Base-by-base conservation (phyloP, 2,113 vertebrate species). In the Sebastes fasciatus region DNA sequence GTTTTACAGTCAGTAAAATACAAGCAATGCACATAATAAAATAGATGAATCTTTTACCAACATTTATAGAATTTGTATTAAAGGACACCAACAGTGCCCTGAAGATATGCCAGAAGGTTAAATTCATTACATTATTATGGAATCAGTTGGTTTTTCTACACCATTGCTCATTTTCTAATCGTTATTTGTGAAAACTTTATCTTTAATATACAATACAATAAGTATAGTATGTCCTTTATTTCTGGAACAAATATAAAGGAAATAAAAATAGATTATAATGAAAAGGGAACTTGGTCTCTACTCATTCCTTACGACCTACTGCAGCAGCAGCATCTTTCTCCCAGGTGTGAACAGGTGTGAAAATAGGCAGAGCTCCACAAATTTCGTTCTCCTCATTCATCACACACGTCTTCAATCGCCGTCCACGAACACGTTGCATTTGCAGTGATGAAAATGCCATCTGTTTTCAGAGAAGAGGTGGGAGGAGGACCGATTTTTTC, bases 401-500 rank as follows among this genome's bases (percentile, higher is more conserved):
- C 74, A 69, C 9, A 17, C 43, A 6, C n/a, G 2, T 52, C 54
- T 48, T 55, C 49, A 45, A 4, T 54, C 62, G 0, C 79, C 49
- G 17, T 58, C 48, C n/a, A 34, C 26, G 67, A 76, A 21, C 74
- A 40, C 13, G 1, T 34, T 23, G 79, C 65, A 10, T 74, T 67
- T 8, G 19, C 34, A 9, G 73, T 42, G 43, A 89, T 84, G 52
- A 76, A 77, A 65, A 71, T 34, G 11, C 65, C 81, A 79, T 86
- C 85, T 90, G 90, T 83, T 84, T 52, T 71, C 34, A 63, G 57
- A 16, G 68, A n/a, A 16, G 74, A 80, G 57, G 52, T 62, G 66
- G 67, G 49, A 80, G 23, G 46, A 67, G 46, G 51, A 77, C 62
- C 52, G 45, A 66, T 58, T 68, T 79, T 60, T 64, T 5, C 40